Evolutionary conservation across 1,140 invertebrate species (phyloP), one percentile per base, ranked within the genome.

Genomic region (Ceratina australensis): DNA sequence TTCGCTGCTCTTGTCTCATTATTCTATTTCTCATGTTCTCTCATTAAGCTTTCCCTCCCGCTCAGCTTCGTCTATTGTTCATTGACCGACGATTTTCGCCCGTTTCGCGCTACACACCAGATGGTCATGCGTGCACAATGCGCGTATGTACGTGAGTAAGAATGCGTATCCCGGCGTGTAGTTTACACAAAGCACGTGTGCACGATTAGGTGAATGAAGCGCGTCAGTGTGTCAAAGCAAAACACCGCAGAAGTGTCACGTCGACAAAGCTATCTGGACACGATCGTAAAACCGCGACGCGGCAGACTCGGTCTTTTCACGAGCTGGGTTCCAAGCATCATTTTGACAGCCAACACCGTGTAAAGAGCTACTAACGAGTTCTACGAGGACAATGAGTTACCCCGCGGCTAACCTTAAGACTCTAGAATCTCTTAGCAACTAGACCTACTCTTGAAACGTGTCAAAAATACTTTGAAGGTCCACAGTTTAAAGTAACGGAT

Each of bases 181-280:
- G 66, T 77, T 77, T 71, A 26, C 47, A 71, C 57, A 72, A 72
- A 49, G 73, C 74, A 60, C 59, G 57, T n/a, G 18, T 50, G 57
- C 60, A 33, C 33, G 68, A 65, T 64, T 56, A 61, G 68, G 28
- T 78, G 72, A 77, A 83, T 81, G 82, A 79, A 80, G 61, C 81
- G 69, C 76, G 79, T 79, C 63, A 83, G 28, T 71, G 63, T 68
- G 78, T 78, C 67, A 56, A 73, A 68, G 28, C 50, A 52, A 50
- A 65, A 65, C 69, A 57, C 50, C 60, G 20, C 60, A 75, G 72
- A 88, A 86, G 88, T 87, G 86, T 86, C 88, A 85, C 81, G 81
- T 73, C 65, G 78, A 79, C 83, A 82, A 76, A 82, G 78, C 83
- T 82, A 85, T 87, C 86, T 86, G 82, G 47, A 54, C 49, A 63